phyloP scores from a whole-genome alignment of 2,888 invertebrate genomes.

The Incurvaria masculella region DNA sequence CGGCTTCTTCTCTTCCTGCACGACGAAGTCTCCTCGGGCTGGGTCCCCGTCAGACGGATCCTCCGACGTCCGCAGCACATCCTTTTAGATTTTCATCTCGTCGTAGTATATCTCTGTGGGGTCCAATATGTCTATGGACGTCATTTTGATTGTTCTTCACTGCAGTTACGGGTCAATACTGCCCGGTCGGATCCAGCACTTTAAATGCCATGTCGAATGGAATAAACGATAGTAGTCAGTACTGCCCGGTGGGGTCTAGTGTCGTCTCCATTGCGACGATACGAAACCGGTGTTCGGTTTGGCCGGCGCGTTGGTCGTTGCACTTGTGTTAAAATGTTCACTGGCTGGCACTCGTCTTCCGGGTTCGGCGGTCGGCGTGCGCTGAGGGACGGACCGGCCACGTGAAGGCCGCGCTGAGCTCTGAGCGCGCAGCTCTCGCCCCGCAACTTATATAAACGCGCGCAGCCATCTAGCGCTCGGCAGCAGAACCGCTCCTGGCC shows the following conservation, averaged over 20 bases:
- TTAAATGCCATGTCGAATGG: not conserved
- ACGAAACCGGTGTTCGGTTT: too few relatives aligned
- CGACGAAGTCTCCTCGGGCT: conserved; percentile 46
- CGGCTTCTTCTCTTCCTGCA: conserved; percentile 45
- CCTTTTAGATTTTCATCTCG: conserved; percentile 39
- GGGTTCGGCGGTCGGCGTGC: not conserved
- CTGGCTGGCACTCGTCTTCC: not conserved
- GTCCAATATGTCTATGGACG: conserved; percentile 27
- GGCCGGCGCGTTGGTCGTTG: too few relatives aligned
- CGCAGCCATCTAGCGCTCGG: not conserved
- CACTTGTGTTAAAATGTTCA: not conserved
- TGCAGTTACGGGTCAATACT: conserved; percentile 22
- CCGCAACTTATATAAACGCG: not conserved
- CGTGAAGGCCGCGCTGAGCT: not conserved
- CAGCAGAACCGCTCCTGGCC: not conserved
- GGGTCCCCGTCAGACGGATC: conserved; percentile 37
- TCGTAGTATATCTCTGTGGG: conserved; percentile 48
- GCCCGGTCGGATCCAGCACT: conserved; percentile 40
- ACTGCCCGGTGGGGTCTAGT: conserved; percentile 49
- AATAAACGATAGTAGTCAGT: conserved; percentile 24
- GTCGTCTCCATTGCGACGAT: conserved; percentile 45
- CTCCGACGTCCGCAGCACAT: conserved; percentile 50
- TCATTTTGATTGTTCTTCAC: conserved; percentile 14
- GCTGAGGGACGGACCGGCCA: not conserved
- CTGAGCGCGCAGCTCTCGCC: not conserved